A percentile compares a stretch with the other conserved stretches of the same genome.
Evolutionary conservation across 2,797 vertebrate genomes (phyloP).

Genomic region (Lindbergichthys nudifrons): DNA sequence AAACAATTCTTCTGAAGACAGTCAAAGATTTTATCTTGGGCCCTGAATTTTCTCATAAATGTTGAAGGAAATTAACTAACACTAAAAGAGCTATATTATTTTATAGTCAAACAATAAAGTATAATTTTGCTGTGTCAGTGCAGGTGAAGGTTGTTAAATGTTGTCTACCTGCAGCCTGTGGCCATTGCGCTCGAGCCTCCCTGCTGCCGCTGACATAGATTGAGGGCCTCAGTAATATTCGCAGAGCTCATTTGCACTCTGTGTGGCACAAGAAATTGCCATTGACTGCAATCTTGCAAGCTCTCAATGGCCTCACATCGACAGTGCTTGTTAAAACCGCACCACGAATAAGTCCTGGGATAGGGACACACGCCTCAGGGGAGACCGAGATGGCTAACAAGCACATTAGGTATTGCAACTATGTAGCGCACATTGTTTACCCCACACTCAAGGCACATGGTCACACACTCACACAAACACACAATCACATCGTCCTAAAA

Average conservation of each 20-base stretch:
- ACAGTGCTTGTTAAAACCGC: constrained; percentile 82
- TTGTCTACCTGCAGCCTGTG: constrained; percentile 62
- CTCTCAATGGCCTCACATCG: constrained; percentile 76
- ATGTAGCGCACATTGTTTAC: constrained; percentile 78
- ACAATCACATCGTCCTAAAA: constrained; percentile 39
- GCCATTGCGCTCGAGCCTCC: constrained; percentile 62
- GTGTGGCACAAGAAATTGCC: constrained; percentile 81
- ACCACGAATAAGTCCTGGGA: constrained; percentile 78
- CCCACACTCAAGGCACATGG: constrained; percentile 52
- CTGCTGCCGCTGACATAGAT: constrained; percentile 72
- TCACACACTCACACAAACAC: constrained; percentile 30
- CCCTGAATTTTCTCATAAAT: not conserved
- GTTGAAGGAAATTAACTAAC: not conserved
- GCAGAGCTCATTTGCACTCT: constrained; percentile 81
- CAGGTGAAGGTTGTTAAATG: constrained; percentile 49
- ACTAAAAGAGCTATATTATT: not conserved
- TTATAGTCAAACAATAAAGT: constrained; percentile 10
- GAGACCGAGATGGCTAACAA: constrained; percentile 79
- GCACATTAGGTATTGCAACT: constrained; percentile 78
- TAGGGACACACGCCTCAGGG: constrained; percentile 72
- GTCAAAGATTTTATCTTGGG: constrained; percentile 8
- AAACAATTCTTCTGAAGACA: not conserved
- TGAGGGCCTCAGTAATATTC: constrained; percentile 75
- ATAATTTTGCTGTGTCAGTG: constrained; percentile 5
- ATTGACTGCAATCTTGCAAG: constrained; percentile 80